phyloP scores from a whole-genome alignment of 1,140 invertebrate species.

The Lepidurus couesii region DNA sequence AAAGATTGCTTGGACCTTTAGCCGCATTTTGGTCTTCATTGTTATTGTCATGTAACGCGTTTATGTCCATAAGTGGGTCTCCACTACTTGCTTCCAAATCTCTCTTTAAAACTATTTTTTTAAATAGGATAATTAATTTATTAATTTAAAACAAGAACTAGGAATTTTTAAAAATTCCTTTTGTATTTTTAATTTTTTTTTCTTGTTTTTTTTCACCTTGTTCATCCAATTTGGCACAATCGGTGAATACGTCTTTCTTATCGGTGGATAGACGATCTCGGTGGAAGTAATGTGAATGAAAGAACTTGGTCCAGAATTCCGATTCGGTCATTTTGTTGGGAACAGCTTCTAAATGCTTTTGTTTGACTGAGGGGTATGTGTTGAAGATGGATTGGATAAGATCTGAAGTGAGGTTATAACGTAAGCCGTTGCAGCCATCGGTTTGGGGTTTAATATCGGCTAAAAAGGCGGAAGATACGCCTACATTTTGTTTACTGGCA shows the following conservation, averaged over 20 bases:
- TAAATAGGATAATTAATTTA: neutral
- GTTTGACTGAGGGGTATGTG: slow-evolving; percentile 96
- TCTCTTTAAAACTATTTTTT: slow-evolving; percentile 58
- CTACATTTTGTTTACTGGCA: slow-evolving; percentile 72
- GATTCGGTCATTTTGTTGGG: slow-evolving; percentile 90
- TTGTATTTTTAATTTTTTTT: neutral
- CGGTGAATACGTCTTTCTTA: slow-evolving; percentile 88
- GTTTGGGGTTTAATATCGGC: slow-evolving; percentile 95
- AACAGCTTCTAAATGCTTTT: slow-evolving; percentile 94
- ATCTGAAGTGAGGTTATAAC: slow-evolving; percentile 95
- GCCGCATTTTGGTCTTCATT: slow-evolving; percentile 53
- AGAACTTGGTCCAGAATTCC: slow-evolving; percentile 99
- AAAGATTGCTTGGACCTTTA: slow-evolving; percentile 42
- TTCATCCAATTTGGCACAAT: slow-evolving; percentile 94
- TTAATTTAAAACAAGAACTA: neutral
- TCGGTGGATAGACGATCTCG: slow-evolving; percentile 83
- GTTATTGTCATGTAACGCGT: slow-evolving; percentile 66
- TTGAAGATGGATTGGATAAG: slow-evolving; percentile 98
- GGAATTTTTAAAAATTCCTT: neutral
- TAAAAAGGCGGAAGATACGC: slow-evolving; percentile 80
- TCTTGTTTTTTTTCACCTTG: slow-evolving; percentile 49
- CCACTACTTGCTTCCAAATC: slow-evolving; percentile 70
- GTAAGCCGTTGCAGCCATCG: slow-evolving; percentile 92
- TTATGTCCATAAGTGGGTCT: slow-evolving; percentile 74
- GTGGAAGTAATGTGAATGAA: slow-evolving; percentile 99